Evolutionary conservation across 2,113 vertebrate species (phyloP), one percentile per base, ranked within the genome.

Genomic region (Paraplagusia blochii): DNA sequence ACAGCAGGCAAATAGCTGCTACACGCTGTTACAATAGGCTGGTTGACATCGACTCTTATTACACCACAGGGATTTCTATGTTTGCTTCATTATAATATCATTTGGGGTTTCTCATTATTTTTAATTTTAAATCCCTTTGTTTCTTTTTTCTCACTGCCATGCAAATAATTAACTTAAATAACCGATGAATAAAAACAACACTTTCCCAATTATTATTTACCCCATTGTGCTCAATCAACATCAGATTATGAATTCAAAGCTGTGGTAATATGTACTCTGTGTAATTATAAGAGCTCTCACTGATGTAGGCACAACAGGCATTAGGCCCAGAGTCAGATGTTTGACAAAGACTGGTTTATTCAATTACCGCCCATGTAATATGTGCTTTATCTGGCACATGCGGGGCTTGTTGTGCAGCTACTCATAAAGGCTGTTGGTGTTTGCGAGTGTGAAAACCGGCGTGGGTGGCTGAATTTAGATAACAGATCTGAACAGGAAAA

Each of bases 141-240:
- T 77, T 62, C 6, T 29, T 69, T 69, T n/a, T 42, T 15, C 5
- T 39, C 63, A 42, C 56, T 12, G 12, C 60, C 58, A 69, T 39
- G 68, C 72, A 76, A 86, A 82, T 77, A 54, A 84, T 88, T 73
- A 53, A 62, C 77, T 79, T 63, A 66, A 83, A 88, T 80, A 82
- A 81, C 54, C 57, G 50, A 44, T 55, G 58, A 63, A 77, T 84
- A 74, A 79, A 35, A 66, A 84, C 75, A 60, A 35, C 45, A 68
- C 63, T 63, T 45, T 45, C 58, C 68, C 38, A 48, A 72, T 49
- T 59, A 56, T 84, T 87, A 72, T 80, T 71, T 77, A 72, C 39
- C 38, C 74, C 58, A 84, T 86, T 90, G 82, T 88, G 82, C 60
- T 80, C 77, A 82, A 88, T 89, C 89, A 83, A 42, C 63, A 68